A percentile compares a stretch with the other conserved stretches of the same genome.
These are phyloP conservation scores for Bombus superbus DNA, from an alignment of 1,140 invertebrate species.

Conservation along the genomic window DNA sequence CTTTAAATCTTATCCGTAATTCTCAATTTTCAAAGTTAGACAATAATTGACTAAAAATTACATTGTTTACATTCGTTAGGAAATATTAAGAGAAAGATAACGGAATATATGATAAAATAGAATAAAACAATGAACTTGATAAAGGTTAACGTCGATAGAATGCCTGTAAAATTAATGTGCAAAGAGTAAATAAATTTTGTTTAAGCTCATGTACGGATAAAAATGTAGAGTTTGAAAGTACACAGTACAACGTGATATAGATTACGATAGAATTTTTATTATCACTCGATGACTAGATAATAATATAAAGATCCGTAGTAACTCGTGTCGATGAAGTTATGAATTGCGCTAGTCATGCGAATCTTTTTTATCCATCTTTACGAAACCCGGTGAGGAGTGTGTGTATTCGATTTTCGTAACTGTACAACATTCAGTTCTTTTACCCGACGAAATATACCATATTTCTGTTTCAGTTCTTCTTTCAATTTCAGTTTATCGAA, in stretches of 20 bases:
- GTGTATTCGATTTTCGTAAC: slow-evolving; percentile 56
- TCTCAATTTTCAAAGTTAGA: too few species aligned
- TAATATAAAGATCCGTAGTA: slow-evolving; percentile 81
- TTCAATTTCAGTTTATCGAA: slow-evolving; percentile 38
- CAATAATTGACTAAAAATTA: too few species aligned
- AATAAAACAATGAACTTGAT: too few species aligned
- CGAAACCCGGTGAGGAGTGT: slow-evolving; percentile 51
- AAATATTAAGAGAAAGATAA: not conserved
- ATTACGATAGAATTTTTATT: slow-evolving; percentile 81
- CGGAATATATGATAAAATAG: not conserved
- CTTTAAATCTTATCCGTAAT: too few species aligned
- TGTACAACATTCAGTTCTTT: slow-evolving; percentile 66
- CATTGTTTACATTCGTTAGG: too few species aligned
- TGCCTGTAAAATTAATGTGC: too few species aligned
- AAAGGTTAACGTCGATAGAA: too few species aligned
- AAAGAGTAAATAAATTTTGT: not conserved
- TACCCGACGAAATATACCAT: slow-evolving; percentile 53
- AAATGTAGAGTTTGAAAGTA: slow-evolving; percentile 9
- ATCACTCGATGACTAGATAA: slow-evolving; percentile 81
- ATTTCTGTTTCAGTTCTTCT: slow-evolving; percentile 1
- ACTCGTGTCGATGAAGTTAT: slow-evolving; percentile 74
- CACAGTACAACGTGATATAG: slow-evolving; percentile 49
- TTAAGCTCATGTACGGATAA: not conserved
- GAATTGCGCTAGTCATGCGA: slow-evolving; percentile 65
- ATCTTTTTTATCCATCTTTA: slow-evolving; percentile 48